phyloP scores from a whole-genome alignment of 2,113 vertebrate species.

The Perognathus longimembris region DNA sequence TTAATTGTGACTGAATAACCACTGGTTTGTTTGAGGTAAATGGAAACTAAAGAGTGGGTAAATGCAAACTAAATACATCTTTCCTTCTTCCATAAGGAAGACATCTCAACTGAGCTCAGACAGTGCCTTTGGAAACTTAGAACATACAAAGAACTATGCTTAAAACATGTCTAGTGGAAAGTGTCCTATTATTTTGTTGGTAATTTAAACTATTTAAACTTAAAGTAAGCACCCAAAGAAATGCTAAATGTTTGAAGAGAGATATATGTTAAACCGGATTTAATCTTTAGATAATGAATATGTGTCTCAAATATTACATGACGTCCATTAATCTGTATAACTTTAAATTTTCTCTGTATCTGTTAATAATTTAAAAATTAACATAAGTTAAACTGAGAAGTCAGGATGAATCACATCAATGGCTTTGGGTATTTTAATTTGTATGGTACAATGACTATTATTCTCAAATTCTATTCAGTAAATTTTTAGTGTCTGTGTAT shows the following conservation, averaged over 20 bases:
- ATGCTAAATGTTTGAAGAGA: neutral
- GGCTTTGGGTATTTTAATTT: conserved; percentile 32
- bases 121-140: conserved; percentile 10
- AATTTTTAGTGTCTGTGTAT: neutral
- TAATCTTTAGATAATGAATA: neutral
- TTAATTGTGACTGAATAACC: conserved; percentile 14
- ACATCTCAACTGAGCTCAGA: neutral
- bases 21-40: neutral
- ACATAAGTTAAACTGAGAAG: neutral
- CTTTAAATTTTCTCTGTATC: neutral
- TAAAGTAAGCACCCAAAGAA: neutral
- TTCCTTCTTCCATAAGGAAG: conserved; percentile 34
- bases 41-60: neutral
- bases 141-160: conserved; percentile 47
- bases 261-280: neutral
- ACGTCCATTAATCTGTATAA: neutral
- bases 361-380: neutral
- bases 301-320: neutral
- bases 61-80: neutral
- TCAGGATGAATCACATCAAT: conserved; percentile 11
- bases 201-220: conserved; percentile 37
- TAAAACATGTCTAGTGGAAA: conserved; percentile 34
- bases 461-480: neutral
- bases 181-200: neutral
- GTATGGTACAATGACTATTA: neutral